Evolutionary conservation across 37 sponge, comb jelly and placozoan genomes (phyloP), one percentile per base, ranked within the genome.

Genomic region (Crambe crambe): DNA sequence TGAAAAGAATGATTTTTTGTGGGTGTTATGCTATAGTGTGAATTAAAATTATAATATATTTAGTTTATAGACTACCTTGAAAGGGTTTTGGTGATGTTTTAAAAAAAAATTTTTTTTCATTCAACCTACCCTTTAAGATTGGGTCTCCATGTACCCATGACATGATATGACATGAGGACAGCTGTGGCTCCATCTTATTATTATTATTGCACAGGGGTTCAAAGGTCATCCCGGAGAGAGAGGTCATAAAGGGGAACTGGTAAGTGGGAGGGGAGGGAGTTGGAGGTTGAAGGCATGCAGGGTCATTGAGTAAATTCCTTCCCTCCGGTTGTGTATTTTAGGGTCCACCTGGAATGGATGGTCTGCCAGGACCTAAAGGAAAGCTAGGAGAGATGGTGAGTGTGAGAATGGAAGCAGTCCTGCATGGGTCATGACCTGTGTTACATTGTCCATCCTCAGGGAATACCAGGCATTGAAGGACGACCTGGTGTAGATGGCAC

Each of bases 161-260:
- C n/a, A n/a, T n/a, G n/a, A n/a, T n/a, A n/a, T n/a, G n/a, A n/a
- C n/a, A n/a, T n/a, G n/a, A 12, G 51, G 51, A 47, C 10, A 15
- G 51, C 12, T 47, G 10, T 47, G 12, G 12, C 10, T 47, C 12
- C 51, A 6, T 47, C 51, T 47, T 12, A 47, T 47, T 47, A 47
- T 47, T 47, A n/a, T n/a, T n/a, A n/a, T n/a, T n/a, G n/a, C 23
- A 3, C 68, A 87, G 87, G 87, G 87, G 6, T 56, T 81, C n/a
- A 59, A 27, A 31, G 87, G 87, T 35, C 43, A 57, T 26, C 67
- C 70, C 8, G 87, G 87, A 32, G 69, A 31, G 3, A 67, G 78
- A 37, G 87, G 87, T 17, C 30, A 31, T 27, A 80, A 73, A 41
- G 87, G 81, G 68, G 76, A 68, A 68, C n/a, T 25, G 42, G 87